Base-by-base conservation (phyloP, 2,888 invertebrate genomes). In the Polydrusus tereticollis region DNA sequence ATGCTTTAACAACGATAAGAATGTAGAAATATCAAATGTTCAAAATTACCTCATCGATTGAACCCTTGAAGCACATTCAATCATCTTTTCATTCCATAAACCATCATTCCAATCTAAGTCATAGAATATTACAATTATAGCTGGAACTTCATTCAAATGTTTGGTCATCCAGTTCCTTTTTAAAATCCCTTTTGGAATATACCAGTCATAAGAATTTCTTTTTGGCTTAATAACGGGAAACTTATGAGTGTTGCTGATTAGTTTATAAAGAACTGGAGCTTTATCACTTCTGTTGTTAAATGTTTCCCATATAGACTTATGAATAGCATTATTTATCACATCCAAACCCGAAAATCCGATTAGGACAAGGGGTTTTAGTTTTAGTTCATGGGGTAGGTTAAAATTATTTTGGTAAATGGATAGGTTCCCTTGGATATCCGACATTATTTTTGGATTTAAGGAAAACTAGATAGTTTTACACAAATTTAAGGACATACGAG, bases 61-160 rank as follows among this genome's bases (percentile, higher is more conserved):
- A 33, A 98, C 94, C 79, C 94, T 89, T 0, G 94, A 94, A 7
- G 96, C 94, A 86, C 97, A 98, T 85, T 98, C 98, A 80, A 95
- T 92, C 82, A 96, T 95, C 83, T 95, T 97, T 78, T 98, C 98
- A 78, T 94, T 94, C 98, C 98, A 99, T 75, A 92, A 90, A 0
- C 90, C 88, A 86, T 98, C 98, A 83, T 96, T 95, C 99, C 99
- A 99, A 86, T 99, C 98, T 83, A 99, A 90, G 82, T 99, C 98
- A 84, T 95, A 96, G 86, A 99, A 99, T 74, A 98, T 90, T 1
- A 98, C 97, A 23, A 97, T 93, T 0, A 99, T 93, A 0, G 98
- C 93, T 7, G 99, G 99, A 75, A 99, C 89, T 69, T 94, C 89
- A 77, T 93, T 91, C 38, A 97, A 88, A 82, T 98, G 96, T 85